Conservation (phyloP, 2,888 invertebrate species). For the Leucophora obtusa region DNA sequence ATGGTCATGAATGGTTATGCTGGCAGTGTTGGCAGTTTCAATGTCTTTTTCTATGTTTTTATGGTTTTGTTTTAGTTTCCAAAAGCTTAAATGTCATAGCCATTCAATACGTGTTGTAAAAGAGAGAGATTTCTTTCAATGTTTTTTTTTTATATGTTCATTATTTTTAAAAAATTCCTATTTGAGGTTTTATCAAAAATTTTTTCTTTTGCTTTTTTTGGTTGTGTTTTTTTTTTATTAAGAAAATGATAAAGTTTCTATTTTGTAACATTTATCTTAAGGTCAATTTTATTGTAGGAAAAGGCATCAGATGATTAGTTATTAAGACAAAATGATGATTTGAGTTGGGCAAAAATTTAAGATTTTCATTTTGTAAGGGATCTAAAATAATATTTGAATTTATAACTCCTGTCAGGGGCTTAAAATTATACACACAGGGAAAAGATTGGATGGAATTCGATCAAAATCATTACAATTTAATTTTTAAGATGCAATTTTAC, state of each 20-base stretch:
- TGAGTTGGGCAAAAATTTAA: constrained; percentile 26
- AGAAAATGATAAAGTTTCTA: constrained; percentile 30
- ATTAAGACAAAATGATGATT: constrained; percentile 52
- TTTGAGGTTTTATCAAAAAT: constrained; percentile 49
- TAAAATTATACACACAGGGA: too few relatives aligned
- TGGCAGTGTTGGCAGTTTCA: constrained; percentile 28
- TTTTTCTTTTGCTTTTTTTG: constrained; percentile 8
- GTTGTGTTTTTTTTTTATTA: constrained; percentile 32
- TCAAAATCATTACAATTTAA: too few relatives aligned
- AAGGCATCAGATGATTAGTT: constrained; percentile 54
- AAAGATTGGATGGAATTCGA: too few relatives aligned
- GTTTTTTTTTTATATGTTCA: constrained; percentile 5
- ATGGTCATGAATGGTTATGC: constrained; percentile 65
- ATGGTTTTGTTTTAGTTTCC: constrained; percentile 39
- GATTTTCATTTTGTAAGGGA: background rate
- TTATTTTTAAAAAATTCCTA: constrained; percentile 34
- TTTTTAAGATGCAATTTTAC: too few relatives aligned
- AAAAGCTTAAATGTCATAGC: constrained; percentile 64
- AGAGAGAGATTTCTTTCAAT: constrained; percentile 25
- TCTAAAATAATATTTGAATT: too few relatives aligned
- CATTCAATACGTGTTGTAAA: constrained; percentile 62
- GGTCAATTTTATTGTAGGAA: constrained; percentile 50
- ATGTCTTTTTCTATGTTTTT: constrained; percentile 35
- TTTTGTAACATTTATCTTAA: constrained; percentile 53
- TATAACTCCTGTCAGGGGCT: too few relatives aligned